Evolutionary conservation across 2,113 vertebrate species (phyloP).

Genomic region (Anguilla rostrata): DNA sequence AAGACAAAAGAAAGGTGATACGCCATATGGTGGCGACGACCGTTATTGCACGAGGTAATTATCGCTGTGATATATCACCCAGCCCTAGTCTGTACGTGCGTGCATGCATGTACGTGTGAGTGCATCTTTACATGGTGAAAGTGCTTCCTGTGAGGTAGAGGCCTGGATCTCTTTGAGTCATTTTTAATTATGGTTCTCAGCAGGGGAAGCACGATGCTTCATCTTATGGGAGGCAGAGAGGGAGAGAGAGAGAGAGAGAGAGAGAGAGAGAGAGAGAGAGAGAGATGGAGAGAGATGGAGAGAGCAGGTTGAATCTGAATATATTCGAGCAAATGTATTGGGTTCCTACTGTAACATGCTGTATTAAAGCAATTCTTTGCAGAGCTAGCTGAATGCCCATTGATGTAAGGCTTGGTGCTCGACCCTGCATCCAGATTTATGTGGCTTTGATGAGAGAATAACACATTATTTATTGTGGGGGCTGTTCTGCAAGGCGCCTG

Average conservation of each 20-base stretch:
- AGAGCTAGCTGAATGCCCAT: too few relatives aligned
- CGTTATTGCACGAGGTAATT: too few relatives aligned
- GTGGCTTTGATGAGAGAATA: background rate
- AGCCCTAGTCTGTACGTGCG: background rate
- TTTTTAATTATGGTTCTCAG: background rate
- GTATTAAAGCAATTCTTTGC: too few relatives aligned
- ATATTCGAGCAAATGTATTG: too few relatives aligned
- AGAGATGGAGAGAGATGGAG: background rate
- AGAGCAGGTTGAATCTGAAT: background rate
- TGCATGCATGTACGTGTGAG: background rate
- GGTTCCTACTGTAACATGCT: too few relatives aligned
- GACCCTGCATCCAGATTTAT: too few relatives aligned
- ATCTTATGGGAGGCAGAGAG: background rate
- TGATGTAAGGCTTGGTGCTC: background rate
- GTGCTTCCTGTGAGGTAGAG: background rate
- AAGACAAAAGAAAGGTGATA: too few relatives aligned
- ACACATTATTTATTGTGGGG: background rate
- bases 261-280: background rate
- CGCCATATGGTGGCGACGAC: too few relatives aligned
- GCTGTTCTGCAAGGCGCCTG: background rate
- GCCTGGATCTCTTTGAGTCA: background rate
- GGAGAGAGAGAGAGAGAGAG: background rate
- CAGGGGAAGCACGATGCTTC: background rate
- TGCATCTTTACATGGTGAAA: background rate
- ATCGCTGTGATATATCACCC: too few relatives aligned